Evolutionary conservation across 92 coral and sea anemone species (phyloP).

Genomic region (Metridium senile): DNA sequence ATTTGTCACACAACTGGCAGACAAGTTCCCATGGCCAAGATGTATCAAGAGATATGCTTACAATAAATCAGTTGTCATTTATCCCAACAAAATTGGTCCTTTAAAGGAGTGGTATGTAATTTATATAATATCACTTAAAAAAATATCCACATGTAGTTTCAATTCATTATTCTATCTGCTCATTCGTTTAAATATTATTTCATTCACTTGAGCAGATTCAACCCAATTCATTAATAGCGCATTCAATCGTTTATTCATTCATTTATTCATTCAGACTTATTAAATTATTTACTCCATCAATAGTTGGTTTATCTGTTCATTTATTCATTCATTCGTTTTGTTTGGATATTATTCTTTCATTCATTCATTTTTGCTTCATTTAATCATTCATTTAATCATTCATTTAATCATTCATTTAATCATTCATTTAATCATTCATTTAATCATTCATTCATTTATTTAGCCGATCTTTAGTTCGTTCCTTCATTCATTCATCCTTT

Average conservation of each 20-base stretch:
- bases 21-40: conserved; percentile 72
- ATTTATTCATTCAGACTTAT: background rate
- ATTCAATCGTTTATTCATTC: background rate
- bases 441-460: no score
- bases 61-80: conserved; percentile 9
- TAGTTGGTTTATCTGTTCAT: no score
- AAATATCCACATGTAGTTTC: background rate
- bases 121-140: no score
- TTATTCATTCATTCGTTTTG: background rate
- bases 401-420: no score
- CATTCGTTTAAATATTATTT: no score
- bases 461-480: no score
- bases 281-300: background rate
- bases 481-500: no score
- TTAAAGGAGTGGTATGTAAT: conserved; percentile 1
- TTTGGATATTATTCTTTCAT: background rate
- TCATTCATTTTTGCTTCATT: background rate
- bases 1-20: conserved; percentile 57
- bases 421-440: no score
- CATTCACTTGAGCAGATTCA: no score
- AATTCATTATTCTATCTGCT: background rate
- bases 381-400: background rate
- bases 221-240: background rate
- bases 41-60: conserved; percentile 50
- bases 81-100: conserved; percentile 31